Conservation (phyloP, 2,797 vertebrate genomes). For the Myripristis jacobus region DNA sequence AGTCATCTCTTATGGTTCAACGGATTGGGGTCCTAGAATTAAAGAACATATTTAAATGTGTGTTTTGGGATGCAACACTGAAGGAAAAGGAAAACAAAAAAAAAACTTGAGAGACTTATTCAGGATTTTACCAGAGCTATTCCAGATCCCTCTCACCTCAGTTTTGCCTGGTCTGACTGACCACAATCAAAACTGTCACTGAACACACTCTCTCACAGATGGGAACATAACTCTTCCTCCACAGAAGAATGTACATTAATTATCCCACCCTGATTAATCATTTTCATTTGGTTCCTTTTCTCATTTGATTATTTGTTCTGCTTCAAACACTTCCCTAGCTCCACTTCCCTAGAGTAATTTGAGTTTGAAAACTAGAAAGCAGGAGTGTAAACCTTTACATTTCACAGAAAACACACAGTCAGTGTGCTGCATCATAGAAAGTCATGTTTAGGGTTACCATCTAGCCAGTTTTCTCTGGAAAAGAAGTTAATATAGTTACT, state of each 20-base stretch:
- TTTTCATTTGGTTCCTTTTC: not conserved
- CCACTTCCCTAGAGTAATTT: not conserved
- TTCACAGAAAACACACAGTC: not conserved
- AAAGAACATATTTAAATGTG: no score
- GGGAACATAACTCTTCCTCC: not conserved
- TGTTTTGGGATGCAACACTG: no score
- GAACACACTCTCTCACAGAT: not conserved
- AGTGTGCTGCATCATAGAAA: conserved; percentile 6
- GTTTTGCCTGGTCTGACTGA: no score
- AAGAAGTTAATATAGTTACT: conserved; percentile 42
- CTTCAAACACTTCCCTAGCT: no score
- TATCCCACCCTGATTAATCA: not conserved
- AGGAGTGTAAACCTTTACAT: not conserved
- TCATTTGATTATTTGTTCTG: not conserved
- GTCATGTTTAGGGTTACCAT: conserved; percentile 17
- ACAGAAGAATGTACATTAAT: not conserved
- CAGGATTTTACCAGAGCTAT: not conserved
- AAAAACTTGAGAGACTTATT: conserved; percentile 7
- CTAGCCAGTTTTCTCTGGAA: conserved; percentile 18
- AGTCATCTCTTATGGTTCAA: no score
- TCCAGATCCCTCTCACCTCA: no score
- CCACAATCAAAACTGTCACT: not conserved
- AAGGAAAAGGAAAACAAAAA: no score
- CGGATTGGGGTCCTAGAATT: no score
- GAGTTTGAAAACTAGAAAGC: not conserved